Evolutionary conservation across 35 echinoderm and acorn worm genomes (phyloP), one percentile per base, ranked within the genome.

Genomic region (Eucidaris tribuloides): DNA sequence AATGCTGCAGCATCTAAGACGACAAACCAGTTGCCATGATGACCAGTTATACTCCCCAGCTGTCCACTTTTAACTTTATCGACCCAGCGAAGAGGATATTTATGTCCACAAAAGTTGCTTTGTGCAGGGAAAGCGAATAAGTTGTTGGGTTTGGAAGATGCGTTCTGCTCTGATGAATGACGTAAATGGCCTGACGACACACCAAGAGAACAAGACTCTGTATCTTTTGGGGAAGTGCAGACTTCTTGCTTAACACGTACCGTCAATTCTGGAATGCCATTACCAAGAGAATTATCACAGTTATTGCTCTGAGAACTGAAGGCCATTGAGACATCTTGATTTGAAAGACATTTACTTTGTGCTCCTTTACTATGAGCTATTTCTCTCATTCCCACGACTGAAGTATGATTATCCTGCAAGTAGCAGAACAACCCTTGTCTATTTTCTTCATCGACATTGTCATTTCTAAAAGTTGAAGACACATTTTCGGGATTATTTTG

Each of bases 301-400:
- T 45, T 31, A 22, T 84, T 30, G 18, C 28, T 15, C 49, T 0
- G 9, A 7, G 23, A 37, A 29, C 31, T 27, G 11, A 33, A 36
- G 18, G 7, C 38, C 35, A 39, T 13, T 23, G 80, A 24, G 22
- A 88, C 49, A 11, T 80, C 58, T 22, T 65, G 11, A 17, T 64
- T 79, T 37, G 71, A 22, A 27, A 91, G 34, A 64, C 84, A 87
- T 9, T 44, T 18, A 17, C 87, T 40, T 5, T 81, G 33, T 44
- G 86, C 94, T 28, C 90, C 94, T 37, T 82, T 84, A 15, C 40
- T 20, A 27, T 34, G 55, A 5, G 94, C 94, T 37, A 89, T 61
- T 63, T 97, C 94, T 76, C 94, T 78, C 85, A 97, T 97, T 9
- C 94, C 94, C 23, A 97, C 65, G n/a, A 92, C 78, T 23, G 94